Conservation (phyloP, 2,113 vertebrate species). For the Calyptommatus sinebrachiatus region DNA sequence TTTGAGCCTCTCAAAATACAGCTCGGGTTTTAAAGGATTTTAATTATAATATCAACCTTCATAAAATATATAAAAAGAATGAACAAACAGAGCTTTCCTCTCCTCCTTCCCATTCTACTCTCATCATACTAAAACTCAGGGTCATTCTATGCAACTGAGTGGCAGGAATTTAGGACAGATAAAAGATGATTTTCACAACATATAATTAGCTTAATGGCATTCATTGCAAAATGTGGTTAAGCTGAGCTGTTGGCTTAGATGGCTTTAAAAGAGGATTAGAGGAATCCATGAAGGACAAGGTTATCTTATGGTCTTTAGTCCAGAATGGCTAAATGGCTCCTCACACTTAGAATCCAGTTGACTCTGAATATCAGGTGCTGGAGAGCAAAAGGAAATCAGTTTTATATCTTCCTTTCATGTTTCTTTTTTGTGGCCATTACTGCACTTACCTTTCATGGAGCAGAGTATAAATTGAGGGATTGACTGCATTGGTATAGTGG, state of each 20-base stretch:
- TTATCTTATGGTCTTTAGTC: not conserved
- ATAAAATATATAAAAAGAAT: not conserved
- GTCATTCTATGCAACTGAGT: not conserved
- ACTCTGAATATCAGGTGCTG: not conserved
- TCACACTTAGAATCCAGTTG: not conserved
- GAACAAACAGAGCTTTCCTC: not conserved
- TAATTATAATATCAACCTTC: no score
- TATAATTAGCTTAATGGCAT: not conserved
- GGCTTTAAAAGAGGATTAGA: conserved; percentile 7
- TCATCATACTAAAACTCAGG: not conserved
- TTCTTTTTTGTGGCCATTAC: not conserved
- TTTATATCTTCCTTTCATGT: not conserved
- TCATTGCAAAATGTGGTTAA: not conserved
- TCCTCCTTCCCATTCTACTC: no score
- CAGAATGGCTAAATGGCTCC: not conserved
- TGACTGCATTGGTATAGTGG: no score
- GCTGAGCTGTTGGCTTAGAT: no score
- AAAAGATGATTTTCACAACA: not conserved
- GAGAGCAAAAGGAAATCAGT: not conserved
- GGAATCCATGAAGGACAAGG: not conserved
- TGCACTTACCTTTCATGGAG: not conserved
- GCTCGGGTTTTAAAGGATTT: no score
- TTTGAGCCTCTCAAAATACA: no score
- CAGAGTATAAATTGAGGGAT: no score
- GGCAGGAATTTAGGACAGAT: not conserved